Evolutionary conservation across 2,888 invertebrate genomes (phyloP).

Genomic region (Hoplodrina blanda): DNA sequence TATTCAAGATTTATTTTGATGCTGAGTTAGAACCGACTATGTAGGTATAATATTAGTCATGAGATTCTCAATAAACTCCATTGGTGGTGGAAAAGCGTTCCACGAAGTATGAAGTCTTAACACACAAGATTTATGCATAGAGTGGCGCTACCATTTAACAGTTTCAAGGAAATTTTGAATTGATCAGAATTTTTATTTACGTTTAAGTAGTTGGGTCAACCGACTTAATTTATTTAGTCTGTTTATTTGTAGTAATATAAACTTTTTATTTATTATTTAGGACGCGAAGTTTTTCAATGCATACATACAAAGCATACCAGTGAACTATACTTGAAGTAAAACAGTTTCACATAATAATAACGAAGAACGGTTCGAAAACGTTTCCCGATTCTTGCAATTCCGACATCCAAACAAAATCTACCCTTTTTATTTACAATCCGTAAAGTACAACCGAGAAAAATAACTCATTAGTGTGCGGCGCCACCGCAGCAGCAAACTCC

Average conservation of each 20-base stretch:
- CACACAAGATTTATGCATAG: constrained; percentile 47
- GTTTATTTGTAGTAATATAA: background rate
- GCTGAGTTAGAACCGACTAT: constrained; percentile 45
- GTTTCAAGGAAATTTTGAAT: constrained; percentile 46
- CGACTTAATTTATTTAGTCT: constrained; percentile 14
- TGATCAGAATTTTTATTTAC: constrained; percentile 1
- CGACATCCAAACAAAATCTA: constrained; percentile 23
- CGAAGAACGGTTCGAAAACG: constrained; percentile 18
- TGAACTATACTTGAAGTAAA: background rate
- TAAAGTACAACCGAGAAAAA: constrained; percentile 21
- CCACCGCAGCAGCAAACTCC: constrained; percentile 24
- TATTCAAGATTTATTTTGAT: constrained; percentile 46
- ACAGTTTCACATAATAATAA: constrained; percentile 9
- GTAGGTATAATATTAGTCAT: constrained; percentile 61
- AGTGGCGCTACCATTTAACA: constrained; percentile 34
- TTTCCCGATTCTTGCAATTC: background rate
- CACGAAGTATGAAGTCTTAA: constrained; percentile 45
- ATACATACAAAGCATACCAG: background rate
- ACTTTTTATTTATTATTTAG: constrained; percentile 5
- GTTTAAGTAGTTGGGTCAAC: constrained; percentile 4
- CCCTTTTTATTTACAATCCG: constrained; percentile 40
- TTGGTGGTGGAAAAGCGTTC: constrained; percentile 55
- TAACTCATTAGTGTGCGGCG: constrained; percentile 42
- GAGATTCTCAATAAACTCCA: constrained; percentile 52
- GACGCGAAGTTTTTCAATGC: background rate